A percentile compares a stretch with the other conserved stretches of the same genome.
phyloP scores from a whole-genome alignment of 2,113 vertebrate genomes.

The Steatornis caripensis region DNA sequence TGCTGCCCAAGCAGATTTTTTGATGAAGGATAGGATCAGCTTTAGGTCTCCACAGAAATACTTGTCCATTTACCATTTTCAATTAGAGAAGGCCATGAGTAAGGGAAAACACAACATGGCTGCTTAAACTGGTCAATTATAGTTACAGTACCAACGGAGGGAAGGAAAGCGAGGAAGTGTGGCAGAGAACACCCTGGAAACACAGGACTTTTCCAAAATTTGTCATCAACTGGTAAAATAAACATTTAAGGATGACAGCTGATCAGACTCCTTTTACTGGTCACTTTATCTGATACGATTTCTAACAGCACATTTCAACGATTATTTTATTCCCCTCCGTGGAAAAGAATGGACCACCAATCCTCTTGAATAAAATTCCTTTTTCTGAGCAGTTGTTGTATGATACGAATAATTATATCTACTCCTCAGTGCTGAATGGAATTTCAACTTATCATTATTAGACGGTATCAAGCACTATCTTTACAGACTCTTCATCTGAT shows the following conservation, averaged over 20 bases:
- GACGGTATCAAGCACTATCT: background rate
- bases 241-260: constrained; percentile 17
- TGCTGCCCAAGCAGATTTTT: constrained; percentile 63
- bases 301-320: constrained; percentile 47
- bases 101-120: constrained; percentile 50
- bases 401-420: constrained; percentile 36
- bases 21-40: constrained; percentile 60
- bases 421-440: background rate
- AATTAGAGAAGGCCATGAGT: constrained; percentile 52
- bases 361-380: constrained; percentile 22
- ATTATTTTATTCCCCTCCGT: constrained; percentile 30
- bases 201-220: background rate
- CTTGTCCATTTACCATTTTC: constrained; percentile 57
- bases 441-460: constrained; percentile 16
- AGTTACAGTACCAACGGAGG: background rate
- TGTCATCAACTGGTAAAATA: constrained; percentile 17
- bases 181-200: background rate
- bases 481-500: background rate
- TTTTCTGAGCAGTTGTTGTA: background rate
- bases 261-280: constrained; percentile 41
- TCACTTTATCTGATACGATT: constrained; percentile 31
- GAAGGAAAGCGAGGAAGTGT: background rate
- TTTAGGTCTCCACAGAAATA: constrained; percentile 50
- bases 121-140: constrained; percentile 46
- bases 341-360: constrained; percentile 29